A percentile compares a stretch with the other conserved stretches of the same genome.
Conservation (phyloP, 1,140 invertebrate species). For the Drosophila ercepeae region DNA sequence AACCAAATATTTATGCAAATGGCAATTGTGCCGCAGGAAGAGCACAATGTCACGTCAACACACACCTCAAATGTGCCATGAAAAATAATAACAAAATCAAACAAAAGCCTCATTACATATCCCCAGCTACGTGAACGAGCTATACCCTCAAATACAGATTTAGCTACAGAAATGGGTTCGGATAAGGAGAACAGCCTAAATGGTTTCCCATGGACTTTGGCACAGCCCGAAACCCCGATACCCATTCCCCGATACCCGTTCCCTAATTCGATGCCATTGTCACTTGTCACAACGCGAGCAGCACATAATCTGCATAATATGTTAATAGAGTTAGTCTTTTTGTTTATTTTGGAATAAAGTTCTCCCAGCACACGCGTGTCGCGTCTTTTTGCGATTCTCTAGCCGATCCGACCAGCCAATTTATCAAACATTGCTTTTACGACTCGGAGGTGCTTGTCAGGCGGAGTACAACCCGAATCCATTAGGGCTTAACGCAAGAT, state of each 20-base stretch:
- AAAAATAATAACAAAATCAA: slow-evolving; percentile 58
- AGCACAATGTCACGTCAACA: slow-evolving; percentile 70
- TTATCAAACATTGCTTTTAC: slow-evolving; percentile 58
- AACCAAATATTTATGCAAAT: slow-evolving; percentile 75
- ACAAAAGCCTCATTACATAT: slow-evolving; percentile 47
- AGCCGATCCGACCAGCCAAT: slow-evolving; percentile 37
- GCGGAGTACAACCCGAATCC: slow-evolving; percentile 55
- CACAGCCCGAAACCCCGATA: neutral
- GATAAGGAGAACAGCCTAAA: slow-evolving; percentile 27
- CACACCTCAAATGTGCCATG: slow-evolving; percentile 48
- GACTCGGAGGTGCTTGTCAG: slow-evolving; percentile 45
- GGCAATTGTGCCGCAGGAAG: slow-evolving; percentile 66
- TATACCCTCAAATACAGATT: neutral
- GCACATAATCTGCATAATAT: slow-evolving; percentile 32
- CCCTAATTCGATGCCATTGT: slow-evolving; percentile 25
- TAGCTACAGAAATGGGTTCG: slow-evolving; percentile 7
- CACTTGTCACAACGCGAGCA: slow-evolving; percentile 30
- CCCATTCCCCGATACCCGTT: neutral
- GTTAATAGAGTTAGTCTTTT: slow-evolving; percentile 11
- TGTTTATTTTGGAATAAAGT: slow-evolving; percentile 18
- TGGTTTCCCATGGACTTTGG: slow-evolving; percentile 35
- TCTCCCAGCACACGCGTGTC: slow-evolving; percentile 36
- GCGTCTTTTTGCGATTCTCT: slow-evolving; percentile 30
- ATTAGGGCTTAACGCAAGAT: slow-evolving; percentile 50
- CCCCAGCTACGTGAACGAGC: neutral